Percentiles rank a stretch among this genome's conserved stretches.
phyloP scores from a whole-genome alignment of 2,797 vertebrate genomes.

The Xenopus petersii region DNA sequence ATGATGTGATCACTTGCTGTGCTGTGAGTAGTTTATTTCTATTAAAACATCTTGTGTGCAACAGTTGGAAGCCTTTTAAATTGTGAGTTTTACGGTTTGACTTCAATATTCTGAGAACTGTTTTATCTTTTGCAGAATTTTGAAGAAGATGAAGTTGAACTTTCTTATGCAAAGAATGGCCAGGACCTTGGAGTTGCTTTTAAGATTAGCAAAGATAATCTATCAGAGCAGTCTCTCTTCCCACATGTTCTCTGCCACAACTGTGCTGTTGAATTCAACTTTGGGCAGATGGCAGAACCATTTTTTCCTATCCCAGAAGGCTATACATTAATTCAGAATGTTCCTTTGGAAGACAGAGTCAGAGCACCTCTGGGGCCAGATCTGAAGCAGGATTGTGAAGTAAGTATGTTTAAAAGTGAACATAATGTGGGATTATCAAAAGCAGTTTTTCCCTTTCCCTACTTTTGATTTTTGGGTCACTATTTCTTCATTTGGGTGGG shows the following conservation, averaged over 20 bases:
- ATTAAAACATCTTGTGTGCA: too few relatives aligned
- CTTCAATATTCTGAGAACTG: too few relatives aligned
- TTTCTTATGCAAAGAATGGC: constrained; percentile 92
- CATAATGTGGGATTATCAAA: too few relatives aligned
- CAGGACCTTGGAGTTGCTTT: constrained; percentile 87
- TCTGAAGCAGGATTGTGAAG: constrained; percentile 94
- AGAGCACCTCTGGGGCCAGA: constrained; percentile 89
- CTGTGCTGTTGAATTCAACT: constrained; percentile 97
- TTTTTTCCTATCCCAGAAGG: constrained; percentile 84
- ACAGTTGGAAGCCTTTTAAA: too few relatives aligned
- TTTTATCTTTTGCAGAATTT: constrained; percentile 75
- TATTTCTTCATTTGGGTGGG: too few relatives aligned
- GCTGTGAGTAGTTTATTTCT: constrained; percentile 76
- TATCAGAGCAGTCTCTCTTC: constrained; percentile 79
- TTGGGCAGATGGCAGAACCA: constrained; percentile 91
- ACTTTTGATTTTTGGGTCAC: too few relatives aligned
- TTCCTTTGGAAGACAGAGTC: constrained; percentile 80
- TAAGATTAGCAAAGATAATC: constrained; percentile 79
- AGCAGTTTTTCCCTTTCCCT: too few relatives aligned
- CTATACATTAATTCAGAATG: constrained; percentile 88
- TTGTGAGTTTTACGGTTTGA: too few relatives aligned
- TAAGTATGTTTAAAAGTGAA: constrained; percentile 51
- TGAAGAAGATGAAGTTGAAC: constrained; percentile 83
- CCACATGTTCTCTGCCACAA: constrained; percentile 97
- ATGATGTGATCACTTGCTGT: constrained; percentile 93